Conservation (phyloP, 1,140 invertebrate genomes). For the Drosophila equinoxialis region DNA sequence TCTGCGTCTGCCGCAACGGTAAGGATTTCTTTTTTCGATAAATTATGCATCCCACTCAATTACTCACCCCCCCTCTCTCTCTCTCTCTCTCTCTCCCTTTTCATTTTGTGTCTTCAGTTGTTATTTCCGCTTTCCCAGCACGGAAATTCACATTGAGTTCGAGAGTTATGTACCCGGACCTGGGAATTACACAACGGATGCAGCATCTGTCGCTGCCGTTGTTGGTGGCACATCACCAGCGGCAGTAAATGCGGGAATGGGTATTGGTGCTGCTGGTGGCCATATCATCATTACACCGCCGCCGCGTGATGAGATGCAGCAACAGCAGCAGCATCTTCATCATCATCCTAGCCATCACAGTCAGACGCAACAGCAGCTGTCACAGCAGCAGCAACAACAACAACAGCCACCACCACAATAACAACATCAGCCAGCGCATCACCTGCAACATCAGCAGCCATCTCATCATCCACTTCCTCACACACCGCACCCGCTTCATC, state of each 20-base stretch:
- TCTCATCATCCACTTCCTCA: conserved; percentile 63
- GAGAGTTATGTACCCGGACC: conserved; percentile 92
- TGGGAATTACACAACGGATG: conserved; percentile 62
- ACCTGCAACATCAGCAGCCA: conserved; percentile 58
- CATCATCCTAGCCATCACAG: conserved; percentile 46
- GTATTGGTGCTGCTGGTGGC: conserved; percentile 47
- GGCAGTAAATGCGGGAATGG: conserved; percentile 29
- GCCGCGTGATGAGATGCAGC: conserved; percentile 60
- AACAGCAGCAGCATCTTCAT: conserved; percentile 41
- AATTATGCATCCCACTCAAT: too few relatives aligned
- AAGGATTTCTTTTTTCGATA: not conserved
- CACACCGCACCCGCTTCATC: conserved; percentile 66
- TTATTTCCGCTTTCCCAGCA: conserved; percentile 97
- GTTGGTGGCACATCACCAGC: conserved; percentile 43
- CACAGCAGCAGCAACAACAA: conserved; percentile 41
- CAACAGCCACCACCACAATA: conserved; percentile 21
- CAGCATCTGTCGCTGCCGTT: conserved; percentile 16
- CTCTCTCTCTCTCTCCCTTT: conserved; percentile 77
- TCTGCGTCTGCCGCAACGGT: conserved; percentile 94
- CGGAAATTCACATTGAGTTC: conserved; percentile 97
- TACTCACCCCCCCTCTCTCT: conserved; percentile 37
- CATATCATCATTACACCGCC: conserved; percentile 69
- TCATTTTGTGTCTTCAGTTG: conserved; percentile 86
- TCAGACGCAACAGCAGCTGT: conserved; percentile 26
- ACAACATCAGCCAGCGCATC: conserved; percentile 55